Conservation (phyloP, 2,113 vertebrate genomes). For the Setophaga petechia region DNA sequence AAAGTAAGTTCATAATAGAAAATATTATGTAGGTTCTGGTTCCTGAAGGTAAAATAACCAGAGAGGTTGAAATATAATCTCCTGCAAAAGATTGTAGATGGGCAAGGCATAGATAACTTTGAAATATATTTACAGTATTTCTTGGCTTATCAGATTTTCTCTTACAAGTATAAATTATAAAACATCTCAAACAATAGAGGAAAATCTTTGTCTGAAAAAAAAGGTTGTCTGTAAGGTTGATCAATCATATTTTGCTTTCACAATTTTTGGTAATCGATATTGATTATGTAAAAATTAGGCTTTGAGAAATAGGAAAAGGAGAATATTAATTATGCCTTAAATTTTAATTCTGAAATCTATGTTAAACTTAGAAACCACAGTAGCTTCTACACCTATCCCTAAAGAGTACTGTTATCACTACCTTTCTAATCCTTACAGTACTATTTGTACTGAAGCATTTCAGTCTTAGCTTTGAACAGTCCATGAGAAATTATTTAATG, state of each 20-base stretch:
- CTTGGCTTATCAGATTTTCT: conserved; percentile 36
- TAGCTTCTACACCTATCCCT: not conserved
- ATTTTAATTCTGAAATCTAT: not conserved
- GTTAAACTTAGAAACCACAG: not conserved
- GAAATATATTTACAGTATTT: conserved; percentile 59
- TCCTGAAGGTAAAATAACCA: not conserved
- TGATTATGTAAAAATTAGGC: not conserved
- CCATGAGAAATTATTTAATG: not conserved
- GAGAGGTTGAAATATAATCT: conserved; percentile 30
- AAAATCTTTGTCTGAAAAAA: conserved; percentile 4
- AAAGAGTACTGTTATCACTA: not conserved
- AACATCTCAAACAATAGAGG: not conserved
- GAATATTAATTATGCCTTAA: not conserved
- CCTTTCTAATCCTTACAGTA: not conserved
- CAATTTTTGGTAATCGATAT: not conserved
- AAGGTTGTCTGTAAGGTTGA: not conserved
- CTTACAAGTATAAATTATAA: conserved; percentile 43
- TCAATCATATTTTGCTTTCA: not conserved
- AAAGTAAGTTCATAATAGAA: conserved; percentile 58
- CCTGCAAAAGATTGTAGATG: not conserved
- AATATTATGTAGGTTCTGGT: not conserved
- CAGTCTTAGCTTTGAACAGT: not conserved
- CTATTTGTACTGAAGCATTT: not conserved
- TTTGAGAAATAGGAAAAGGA: not conserved
- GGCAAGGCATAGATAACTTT: conserved; percentile 6